phyloP scores from a whole-genome alignment of 1,140 invertebrate genomes.

The Drosophila paulistorum region DNA sequence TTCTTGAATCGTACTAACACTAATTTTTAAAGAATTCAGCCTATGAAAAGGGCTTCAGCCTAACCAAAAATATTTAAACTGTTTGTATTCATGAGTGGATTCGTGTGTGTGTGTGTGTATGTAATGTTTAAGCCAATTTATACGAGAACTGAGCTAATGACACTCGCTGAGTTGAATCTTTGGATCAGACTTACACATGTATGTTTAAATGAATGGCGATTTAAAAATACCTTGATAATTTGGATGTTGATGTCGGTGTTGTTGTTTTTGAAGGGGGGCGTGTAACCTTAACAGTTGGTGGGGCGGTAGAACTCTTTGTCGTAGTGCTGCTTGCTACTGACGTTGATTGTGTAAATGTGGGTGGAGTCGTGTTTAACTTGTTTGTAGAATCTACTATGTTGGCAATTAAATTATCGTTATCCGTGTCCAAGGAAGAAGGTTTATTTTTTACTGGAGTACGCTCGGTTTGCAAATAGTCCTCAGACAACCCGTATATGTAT shows the following conservation, averaged over 20 bases:
- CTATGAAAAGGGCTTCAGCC: background rate
- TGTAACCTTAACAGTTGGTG: constrained; percentile 46
- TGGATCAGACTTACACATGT: background rate
- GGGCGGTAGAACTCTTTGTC: constrained; percentile 36
- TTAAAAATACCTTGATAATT: constrained; percentile 57
- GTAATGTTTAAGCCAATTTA: constrained; percentile 26
- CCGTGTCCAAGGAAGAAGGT: constrained; percentile 20
- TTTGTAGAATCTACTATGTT: constrained; percentile 44
- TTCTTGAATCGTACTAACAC: constrained; percentile 22
- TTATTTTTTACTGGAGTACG: constrained; percentile 19
- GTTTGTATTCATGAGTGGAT: background rate
- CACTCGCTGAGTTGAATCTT: background rate
- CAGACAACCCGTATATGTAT: constrained; percentile 37
- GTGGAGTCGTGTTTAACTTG: constrained; percentile 26
- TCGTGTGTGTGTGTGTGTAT: constrained; percentile 16
- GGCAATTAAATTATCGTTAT: constrained; percentile 52
- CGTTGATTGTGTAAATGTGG: constrained; percentile 25
- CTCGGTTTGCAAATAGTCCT: constrained; percentile 54
- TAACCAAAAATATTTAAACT: background rate
- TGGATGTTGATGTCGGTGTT: constrained; percentile 47
- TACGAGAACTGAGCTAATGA: constrained; percentile 4
- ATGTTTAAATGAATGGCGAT: background rate
- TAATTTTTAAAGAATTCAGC: no score
- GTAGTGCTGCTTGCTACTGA: constrained; percentile 35
- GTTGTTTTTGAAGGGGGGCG: constrained; percentile 43